Evolutionary conservation across 2,797 vertebrate species (phyloP), one percentile per base, ranked within the genome.

Genomic region (Sebastes steindachneri): DNA sequence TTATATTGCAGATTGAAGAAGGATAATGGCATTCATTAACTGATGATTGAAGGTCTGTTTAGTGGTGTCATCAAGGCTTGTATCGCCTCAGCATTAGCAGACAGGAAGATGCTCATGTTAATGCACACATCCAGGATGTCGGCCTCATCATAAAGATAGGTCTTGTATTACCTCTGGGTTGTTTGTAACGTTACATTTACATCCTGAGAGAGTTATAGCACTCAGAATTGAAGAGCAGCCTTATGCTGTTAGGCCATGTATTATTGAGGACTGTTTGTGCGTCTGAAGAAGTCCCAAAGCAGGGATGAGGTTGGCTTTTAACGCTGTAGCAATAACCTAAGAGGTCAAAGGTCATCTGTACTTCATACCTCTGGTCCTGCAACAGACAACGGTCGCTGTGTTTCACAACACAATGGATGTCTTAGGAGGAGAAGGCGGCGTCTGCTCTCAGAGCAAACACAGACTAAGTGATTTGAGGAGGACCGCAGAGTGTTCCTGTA

Each of bases 251-350:
- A 72, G 63, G 66, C 25, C 45, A 60, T 91, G 84, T 85, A 89
- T 93, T 89, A 94, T 82, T 89, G 79, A 94, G 75, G 71, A 23
- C 33, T 68, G 73, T 85, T 88, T 89, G 73, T 86, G 71, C 66
- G 57, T 31, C 70, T 45, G 31, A 80, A 84, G 82, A 79, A 72
- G 79, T 81, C 79, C 75, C 80, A 82, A 62, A 76, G 80, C 29
- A 48, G 59, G 19, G 17, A 55, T 73, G 53, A 82, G 65, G 82
- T 86, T 69, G 79, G 89, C 90, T 94, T 93, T 94, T 88, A 94
- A 90, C 75, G 55, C 55, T 33, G 62, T 71, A 63, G 19, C 19
- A 11, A 85, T 82, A 88, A 85, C 64, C 76, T 80, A 23, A 72
- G 69, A 72, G 73, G 85, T 86, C 53, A 84, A 70, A 84, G 81